Conservation (phyloP, 2,888 invertebrate species). For the Vanessa cardui region DNA sequence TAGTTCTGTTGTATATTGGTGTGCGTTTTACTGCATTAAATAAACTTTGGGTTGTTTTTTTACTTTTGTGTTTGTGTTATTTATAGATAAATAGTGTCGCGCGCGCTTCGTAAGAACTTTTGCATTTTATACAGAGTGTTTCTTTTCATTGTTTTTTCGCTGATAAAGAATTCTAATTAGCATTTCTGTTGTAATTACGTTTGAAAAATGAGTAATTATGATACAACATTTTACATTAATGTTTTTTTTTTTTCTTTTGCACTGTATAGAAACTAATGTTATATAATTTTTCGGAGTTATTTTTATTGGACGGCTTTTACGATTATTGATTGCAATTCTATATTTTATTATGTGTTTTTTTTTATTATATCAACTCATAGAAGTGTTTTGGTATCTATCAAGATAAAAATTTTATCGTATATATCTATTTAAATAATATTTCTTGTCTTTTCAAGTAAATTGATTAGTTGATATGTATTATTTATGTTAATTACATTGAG, state of each 20-base stretch:
- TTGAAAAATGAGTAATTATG: not conserved
- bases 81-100: constrained; percentile 1
- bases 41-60: constrained; percentile 28
- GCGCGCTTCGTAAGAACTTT: constrained; percentile 10
- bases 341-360: too few species aligned
- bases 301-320: too few species aligned
- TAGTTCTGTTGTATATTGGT: constrained; percentile 44
- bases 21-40: constrained; percentile 38
- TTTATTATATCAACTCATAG: too few species aligned
- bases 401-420: too few species aligned
- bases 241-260: not conserved
- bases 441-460: too few species aligned
- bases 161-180: not conserved
- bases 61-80: constrained; percentile 13
- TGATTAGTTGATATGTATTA: too few species aligned
- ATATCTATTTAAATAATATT: too few species aligned
- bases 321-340: too few species aligned
- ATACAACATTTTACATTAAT: not conserved
- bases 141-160: not conserved
- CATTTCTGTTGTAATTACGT: not conserved
- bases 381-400: too few species aligned
- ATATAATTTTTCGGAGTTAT: too few species aligned
- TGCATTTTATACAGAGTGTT: not conserved
- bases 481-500: too few species aligned
- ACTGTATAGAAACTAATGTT: not conserved